Base-by-base conservation (phyloP, 2,113 vertebrate genomes). In the Crotalus horridus region DNA sequence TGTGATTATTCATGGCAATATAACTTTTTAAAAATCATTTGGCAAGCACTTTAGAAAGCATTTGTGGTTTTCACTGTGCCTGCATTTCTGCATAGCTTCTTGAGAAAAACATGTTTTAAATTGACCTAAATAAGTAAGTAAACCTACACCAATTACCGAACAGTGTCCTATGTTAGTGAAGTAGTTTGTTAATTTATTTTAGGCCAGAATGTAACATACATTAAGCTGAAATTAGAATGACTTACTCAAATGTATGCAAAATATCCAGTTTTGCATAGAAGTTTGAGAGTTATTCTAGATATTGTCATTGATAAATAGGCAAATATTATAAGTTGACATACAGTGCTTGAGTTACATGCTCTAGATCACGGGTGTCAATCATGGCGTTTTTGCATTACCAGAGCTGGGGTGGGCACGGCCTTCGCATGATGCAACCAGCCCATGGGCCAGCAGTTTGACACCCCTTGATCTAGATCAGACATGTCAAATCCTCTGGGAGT, bases 291-390 rank as follows among this genome's bases (percentile, higher is more conserved):
- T 48, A 46, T 39, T 33, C 8, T 58, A 58, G 46, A 12, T 91
- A 61, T 2, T 88, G 4, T 26, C 87, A 90, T 88, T 59, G 94
- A 43, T n/a, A 91, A 23, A 9, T 93, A 94, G 58, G 88, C 81
- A 93, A 93, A 87, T 88, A 2, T 10, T 51, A 2, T 48, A 92
- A 69, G 12, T 43, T 15, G 4, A n/a, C 85, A 91, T 89, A 86
- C 94, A 94, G n/a, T 94, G 1, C 88, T 95, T 64, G 58, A 1
- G 4, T 95, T 93, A 15, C 17, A 69, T 93, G 17, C 59, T 46
- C 87, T 85, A 89, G 43, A 7, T 33, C 48, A 51, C 8, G 48
- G 48, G 48, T 51, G 48, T 51, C 48, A 51, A 51, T 51, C 48
- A 51, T 51, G 48, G 8, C 48, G 8, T 48, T 48, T 48, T 51